These are phyloP conservation scores for Galeruca laticollis DNA, from an alignment of 2,888 invertebrate species.

Conservation along the genomic window DNA sequence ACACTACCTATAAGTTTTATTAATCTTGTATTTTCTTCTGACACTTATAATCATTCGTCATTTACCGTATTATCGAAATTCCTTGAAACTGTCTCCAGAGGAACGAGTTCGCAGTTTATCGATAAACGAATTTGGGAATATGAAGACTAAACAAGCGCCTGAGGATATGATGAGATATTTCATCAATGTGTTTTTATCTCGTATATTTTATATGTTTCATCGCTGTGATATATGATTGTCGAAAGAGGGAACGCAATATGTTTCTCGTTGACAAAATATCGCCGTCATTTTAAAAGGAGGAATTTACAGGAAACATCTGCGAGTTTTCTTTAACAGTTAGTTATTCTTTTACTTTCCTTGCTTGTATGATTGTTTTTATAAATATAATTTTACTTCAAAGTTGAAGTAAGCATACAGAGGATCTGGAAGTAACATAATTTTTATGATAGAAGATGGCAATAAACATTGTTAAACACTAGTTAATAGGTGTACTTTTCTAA, in stretches of 20 bases:
- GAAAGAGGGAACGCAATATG: slow-evolving; percentile 30
- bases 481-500: too few species aligned
- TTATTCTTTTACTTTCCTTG: not conserved
- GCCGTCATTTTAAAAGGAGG: slow-evolving; percentile 18
- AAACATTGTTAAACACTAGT: too few species aligned
- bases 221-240: slow-evolving; percentile 27
- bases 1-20: too few species aligned
- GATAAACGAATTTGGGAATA: slow-evolving; percentile 29
- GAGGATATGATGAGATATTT: slow-evolving; percentile 32
- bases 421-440: too few species aligned
- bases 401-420: too few species aligned
- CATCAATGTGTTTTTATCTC: slow-evolving; percentile 29
- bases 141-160: slow-evolving; percentile 32
- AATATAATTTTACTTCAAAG: too few species aligned
- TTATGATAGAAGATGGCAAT: too few species aligned
- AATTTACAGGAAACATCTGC: slow-evolving; percentile 23
- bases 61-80: not conserved
- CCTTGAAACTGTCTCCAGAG: slow-evolving; percentile 10
- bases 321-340: not conserved
- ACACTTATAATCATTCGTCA: too few species aligned
- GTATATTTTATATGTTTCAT: slow-evolving; percentile 33
- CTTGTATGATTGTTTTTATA: too few species aligned
- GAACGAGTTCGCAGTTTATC: slow-evolving; percentile 22
- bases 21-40: too few species aligned
- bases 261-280: slow-evolving; percentile 28